phyloP scores from a whole-genome alignment of 1,140 invertebrate genomes.

The Proales similis region DNA sequence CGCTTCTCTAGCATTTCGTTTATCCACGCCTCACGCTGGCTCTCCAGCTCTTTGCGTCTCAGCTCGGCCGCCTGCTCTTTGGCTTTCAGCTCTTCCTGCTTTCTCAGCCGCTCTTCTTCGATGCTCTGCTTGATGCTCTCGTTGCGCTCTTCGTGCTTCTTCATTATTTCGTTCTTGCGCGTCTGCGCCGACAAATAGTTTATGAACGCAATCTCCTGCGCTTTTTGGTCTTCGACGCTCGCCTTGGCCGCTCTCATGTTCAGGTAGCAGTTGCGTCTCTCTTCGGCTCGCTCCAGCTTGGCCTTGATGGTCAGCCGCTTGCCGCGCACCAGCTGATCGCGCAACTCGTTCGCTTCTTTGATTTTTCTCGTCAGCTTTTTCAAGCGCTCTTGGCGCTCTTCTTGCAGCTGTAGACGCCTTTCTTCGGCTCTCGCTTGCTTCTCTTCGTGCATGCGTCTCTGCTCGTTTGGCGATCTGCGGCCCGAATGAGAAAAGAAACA shows the following conservation, averaged over 20 bases:
- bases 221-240: slow-evolving; percentile 91
- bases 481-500: too few relatives aligned
- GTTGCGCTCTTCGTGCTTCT: slow-evolving; percentile 63
- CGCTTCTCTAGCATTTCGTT: slow-evolving; percentile 70
- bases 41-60: slow-evolving; percentile 72
- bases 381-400: slow-evolving; percentile 74
- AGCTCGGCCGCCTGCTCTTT: slow-evolving; percentile 86
- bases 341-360: slow-evolving; percentile 73
- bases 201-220: slow-evolving; percentile 76
- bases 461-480: slow-evolving; percentile 44
- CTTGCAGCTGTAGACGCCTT: slow-evolving; percentile 65
- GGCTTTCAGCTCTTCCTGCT: slow-evolving; percentile 80
- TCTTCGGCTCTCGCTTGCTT: slow-evolving; percentile 67
- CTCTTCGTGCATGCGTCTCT: slow-evolving; percentile 60
- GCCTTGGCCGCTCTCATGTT: slow-evolving; percentile 81
- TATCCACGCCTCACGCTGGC: slow-evolving; percentile 70
- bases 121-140: slow-evolving; percentile 65
- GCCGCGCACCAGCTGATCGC: slow-evolving; percentile 74
- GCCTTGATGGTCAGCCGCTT: slow-evolving; percentile 73
- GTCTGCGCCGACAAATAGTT: slow-evolving; percentile 91
- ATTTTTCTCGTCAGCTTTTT: slow-evolving; percentile 74
- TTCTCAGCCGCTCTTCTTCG: slow-evolving; percentile 64
- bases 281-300: slow-evolving; percentile 77
- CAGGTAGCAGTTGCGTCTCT: slow-evolving; percentile 73
- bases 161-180: slow-evolving; percentile 69